phyloP scores from a whole-genome alignment of 2,888 invertebrate genomes.

The Amiota minor region DNA sequence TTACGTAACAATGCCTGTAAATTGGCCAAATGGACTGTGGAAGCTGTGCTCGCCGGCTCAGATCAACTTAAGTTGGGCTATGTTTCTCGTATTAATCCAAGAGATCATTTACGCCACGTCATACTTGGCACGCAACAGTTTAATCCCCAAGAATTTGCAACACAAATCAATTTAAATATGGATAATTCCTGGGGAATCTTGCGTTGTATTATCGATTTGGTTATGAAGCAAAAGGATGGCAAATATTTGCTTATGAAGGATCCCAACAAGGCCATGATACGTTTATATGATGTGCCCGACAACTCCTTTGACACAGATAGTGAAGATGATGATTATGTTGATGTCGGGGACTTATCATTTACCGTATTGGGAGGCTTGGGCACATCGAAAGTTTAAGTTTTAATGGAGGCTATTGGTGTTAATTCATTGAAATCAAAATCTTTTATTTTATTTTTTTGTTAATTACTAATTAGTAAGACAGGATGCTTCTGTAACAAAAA shows the following conservation, averaged over 20 bases:
- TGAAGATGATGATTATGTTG: slow-evolving; percentile 73
- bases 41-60: slow-evolving; percentile 93
- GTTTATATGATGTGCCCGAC: slow-evolving; percentile 98
- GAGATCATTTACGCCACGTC: slow-evolving; percentile 96
- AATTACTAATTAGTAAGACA: no score
- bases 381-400: no score
- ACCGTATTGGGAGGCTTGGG: neutral
- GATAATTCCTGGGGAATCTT: slow-evolving; percentile 99
- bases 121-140: slow-evolving; percentile 98
- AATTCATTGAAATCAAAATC: neutral
- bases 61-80: slow-evolving; percentile 99
- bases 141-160: slow-evolving; percentile 98
- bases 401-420: neutral
- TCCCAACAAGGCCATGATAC: slow-evolving; percentile 98
- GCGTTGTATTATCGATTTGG: slow-evolving; percentile 96
- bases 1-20: slow-evolving; percentile 99
- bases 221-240: slow-evolving; percentile 97
- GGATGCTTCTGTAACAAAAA: no score
- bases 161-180: slow-evolving; percentile 98
- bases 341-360: slow-evolving; percentile 54
- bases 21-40: slow-evolving; percentile 98
- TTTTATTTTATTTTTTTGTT: neutral
- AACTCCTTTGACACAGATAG: slow-evolving; percentile 97
- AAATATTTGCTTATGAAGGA: slow-evolving; percentile 99
- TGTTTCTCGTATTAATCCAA: slow-evolving; percentile 93